Conservation (phyloP, 2,888 invertebrate species). For the Biston betularia region DNA sequence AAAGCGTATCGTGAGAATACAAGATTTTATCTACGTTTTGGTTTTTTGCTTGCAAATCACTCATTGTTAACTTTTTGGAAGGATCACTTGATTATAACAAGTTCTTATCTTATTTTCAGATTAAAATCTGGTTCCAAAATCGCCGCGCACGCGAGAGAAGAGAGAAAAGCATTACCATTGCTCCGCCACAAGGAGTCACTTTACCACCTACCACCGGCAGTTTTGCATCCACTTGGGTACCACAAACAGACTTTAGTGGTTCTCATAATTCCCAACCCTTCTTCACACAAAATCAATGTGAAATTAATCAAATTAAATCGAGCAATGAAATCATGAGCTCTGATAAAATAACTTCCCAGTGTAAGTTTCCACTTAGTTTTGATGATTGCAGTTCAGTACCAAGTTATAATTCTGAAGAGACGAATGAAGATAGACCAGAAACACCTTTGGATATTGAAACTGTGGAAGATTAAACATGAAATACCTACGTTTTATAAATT, state of each 20-base stretch:
- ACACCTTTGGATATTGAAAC: constrained; percentile 72
- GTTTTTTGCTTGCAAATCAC: background rate
- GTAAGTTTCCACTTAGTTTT: constrained; percentile 7
- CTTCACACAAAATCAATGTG: constrained; percentile 2
- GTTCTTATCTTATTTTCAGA: constrained; percentile 57
- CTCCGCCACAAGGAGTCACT: constrained; percentile 68
- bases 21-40: too few species aligned
- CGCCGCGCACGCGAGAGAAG: constrained; percentile 91
- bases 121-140: constrained; percentile 94
- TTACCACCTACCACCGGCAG: constrained; percentile 62
- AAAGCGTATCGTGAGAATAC: too few species aligned
- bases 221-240: constrained; percentile 28
- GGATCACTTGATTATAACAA: background rate
- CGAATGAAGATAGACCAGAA: constrained; percentile 57
- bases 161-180: constrained; percentile 81
- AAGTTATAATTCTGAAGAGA: constrained; percentile 33
- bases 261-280: constrained; percentile 12
- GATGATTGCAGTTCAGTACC: constrained; percentile 9
- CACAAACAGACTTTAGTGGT: constrained; percentile 22
- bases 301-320: background rate
- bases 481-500: background rate
- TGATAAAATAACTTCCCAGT: background rate
- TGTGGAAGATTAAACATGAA: constrained; percentile 47
- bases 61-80: background rate
- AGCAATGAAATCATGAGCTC: background rate